phyloP scores from a whole-genome alignment of 2,113 vertebrate genomes.

The Henicopernis longicauda region DNA sequence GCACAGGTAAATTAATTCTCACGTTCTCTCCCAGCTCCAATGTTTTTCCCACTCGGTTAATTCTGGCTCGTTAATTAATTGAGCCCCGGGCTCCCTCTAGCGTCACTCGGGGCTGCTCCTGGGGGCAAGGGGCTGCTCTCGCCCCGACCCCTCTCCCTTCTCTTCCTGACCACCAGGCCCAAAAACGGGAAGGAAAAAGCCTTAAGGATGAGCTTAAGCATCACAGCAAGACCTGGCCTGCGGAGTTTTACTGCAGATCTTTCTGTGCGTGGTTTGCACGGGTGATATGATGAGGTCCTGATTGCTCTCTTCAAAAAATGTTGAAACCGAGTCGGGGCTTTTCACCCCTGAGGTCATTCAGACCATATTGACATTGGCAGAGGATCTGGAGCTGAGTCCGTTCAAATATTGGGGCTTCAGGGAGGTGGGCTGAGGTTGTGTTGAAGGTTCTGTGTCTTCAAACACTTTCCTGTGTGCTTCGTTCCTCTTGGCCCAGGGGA shows the following conservation, averaged over 20 bases:
- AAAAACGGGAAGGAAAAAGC: not conserved
- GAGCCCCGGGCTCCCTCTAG: slow-evolving; percentile 56
- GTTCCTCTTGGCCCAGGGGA: not conserved
- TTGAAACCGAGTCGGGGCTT: not conserved
- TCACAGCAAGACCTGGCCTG: not conserved
- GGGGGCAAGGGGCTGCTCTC: not conserved
- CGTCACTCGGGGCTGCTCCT: not conserved
- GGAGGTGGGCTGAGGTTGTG: not conserved
- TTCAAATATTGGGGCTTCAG: not conserved
- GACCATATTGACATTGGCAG: accelerated
- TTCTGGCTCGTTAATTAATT: not conserved
- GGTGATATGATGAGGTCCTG: not conserved
- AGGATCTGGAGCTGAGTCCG: not conserved
- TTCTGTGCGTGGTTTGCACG: accelerated
- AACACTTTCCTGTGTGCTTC: accelerated
- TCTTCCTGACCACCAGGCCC: accelerated
- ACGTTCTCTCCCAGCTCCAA: no score
- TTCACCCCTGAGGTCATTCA: not conserved
- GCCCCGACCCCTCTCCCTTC: not conserved
- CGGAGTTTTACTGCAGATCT: not conserved
- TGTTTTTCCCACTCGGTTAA: not conserved
- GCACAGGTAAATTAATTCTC: not conserved
- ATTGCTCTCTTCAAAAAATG: not conserved
- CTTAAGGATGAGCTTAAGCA: not conserved
- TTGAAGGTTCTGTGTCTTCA: not conserved